phyloP scores from a whole-genome alignment of 2,888 invertebrate species.

The Drosophila monieri region DNA sequence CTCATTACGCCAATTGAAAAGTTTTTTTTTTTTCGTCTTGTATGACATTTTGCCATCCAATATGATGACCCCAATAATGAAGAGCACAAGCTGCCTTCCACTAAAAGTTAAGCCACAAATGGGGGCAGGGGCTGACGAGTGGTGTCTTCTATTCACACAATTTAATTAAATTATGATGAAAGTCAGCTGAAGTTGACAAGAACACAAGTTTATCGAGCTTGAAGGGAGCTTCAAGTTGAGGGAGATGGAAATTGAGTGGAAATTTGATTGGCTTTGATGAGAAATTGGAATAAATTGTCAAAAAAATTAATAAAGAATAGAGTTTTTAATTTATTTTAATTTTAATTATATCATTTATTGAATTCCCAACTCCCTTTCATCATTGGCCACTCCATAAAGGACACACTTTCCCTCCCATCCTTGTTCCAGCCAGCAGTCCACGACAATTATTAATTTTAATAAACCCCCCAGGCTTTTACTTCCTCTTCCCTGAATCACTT shows the following conservation, averaged over 20 bases:
- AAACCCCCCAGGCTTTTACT: constrained; percentile 52
- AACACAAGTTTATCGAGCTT: constrained; percentile 13
- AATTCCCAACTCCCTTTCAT: background rate
- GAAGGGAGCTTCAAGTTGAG: constrained; percentile 12
- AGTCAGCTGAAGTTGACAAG: constrained; percentile 31
- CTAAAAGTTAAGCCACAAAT: constrained; percentile 6
- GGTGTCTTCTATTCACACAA: constrained; percentile 51
- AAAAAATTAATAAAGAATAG: background rate
- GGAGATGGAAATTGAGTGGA: background rate
- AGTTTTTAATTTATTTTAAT: no score
- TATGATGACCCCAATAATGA: constrained; percentile 44
- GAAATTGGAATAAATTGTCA: background rate
- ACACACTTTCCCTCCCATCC: background rate
- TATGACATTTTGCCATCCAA: constrained; percentile 31
- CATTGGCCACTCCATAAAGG: background rate
- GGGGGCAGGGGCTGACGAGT: background rate
- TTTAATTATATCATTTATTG: background rate
- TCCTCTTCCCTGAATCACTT: background rate
- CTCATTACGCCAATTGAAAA: constrained; percentile 70
- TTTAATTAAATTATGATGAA: constrained; percentile 72
- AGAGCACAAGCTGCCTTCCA: constrained; percentile 25
- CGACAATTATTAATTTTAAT: constrained; percentile 79
- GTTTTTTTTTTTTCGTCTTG: constrained; percentile 47
- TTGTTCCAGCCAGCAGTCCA: constrained; percentile 26
- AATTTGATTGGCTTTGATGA: background rate